Base-by-base conservation (phyloP, 2,797 vertebrate species). In the Lacerta agilis region DNA sequence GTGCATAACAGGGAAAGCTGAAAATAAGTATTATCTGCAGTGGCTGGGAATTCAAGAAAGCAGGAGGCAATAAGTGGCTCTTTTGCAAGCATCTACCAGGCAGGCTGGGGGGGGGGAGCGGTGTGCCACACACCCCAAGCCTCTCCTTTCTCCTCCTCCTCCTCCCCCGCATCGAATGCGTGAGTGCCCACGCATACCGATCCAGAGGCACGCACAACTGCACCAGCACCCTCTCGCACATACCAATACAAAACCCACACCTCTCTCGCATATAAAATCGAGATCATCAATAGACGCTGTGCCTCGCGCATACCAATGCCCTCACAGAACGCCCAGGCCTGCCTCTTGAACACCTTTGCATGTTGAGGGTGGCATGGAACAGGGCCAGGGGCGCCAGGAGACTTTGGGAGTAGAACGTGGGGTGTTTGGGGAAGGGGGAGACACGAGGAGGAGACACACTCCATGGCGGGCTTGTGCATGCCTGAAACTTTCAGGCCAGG, bases 71-170 rank as follows among this genome's bases (percentile, higher is more conserved):
- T 71, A 71, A 71, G 69, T 11, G 25, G 8, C 5, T 71, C 29
- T 7, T 4, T 20, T 17, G 20, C 49, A 1, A 20, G 23, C 20
- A 23, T 13, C 79, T 5, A 2, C 71, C 23, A 61, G 33, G 82
- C 82, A 41, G 23, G 8, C 15, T 43, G 5, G 29, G 69, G 38
- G 77, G 33, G 33, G 3, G 33, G 15, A 1, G 41, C 33, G 2
- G 33, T 33, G 33, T 33, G 33, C 33, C 36, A 17, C 38, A 11
- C 8, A 5, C 87, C 91, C 75, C 94, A 95, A 94, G 96, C 96
- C 96, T 90, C 93, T 93, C 95, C 94, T 95, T 41, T 95, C 93
- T 89, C 92, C 94, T 64, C 95, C 94, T 95, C 90, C 38, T 72
- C 95, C 94, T 95, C 90, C 95, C 95, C 95, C 95, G 95, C 88